Evolutionary conservation across 92 coral and sea anemone species (phyloP).

Genomic region (Hydrozoanthus gracilis): DNA sequence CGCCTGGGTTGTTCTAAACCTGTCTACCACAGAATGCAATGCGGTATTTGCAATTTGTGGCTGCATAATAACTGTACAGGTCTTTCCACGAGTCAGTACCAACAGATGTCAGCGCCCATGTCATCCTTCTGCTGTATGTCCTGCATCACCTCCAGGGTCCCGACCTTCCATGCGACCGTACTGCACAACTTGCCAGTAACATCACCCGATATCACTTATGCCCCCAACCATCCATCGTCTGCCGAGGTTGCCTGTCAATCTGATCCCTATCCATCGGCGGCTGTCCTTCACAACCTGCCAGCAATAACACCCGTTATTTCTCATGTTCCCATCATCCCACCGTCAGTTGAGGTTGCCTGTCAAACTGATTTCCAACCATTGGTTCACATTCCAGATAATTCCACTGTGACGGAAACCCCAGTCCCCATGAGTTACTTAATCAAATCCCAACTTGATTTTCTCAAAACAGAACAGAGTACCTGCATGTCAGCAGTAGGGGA

Average conservation of each 20-base stretch:
- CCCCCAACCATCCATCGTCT: too few relatives aligned
- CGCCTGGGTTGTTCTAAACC: neutral
- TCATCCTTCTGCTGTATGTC: neutral
- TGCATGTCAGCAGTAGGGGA: neutral
- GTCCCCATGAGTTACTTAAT: neutral
- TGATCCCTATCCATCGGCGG: neutral
- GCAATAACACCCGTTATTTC: neutral
- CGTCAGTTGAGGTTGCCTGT: neutral
- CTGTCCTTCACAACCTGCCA: neutral
- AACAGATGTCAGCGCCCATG: neutral
- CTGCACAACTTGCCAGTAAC: neutral
- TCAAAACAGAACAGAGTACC: neutral
- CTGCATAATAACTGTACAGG: neutral
- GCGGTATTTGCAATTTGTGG: neutral
- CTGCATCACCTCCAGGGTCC: neutral
- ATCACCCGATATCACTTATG: too few relatives aligned
- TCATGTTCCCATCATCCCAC: neutral
- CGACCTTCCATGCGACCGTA: neutral
- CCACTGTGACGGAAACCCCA: neutral
- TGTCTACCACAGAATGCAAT: neutral
- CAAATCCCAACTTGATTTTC: too few relatives aligned
- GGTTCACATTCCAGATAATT: neutral
- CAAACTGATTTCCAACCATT: neutral
- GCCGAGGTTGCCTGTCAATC: neutral
- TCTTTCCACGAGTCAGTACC: neutral